These are phyloP conservation scores for Lepidotrigona ventralis DNA, from an alignment of 1,140 invertebrate genomes.

Conservation along the genomic window DNA sequence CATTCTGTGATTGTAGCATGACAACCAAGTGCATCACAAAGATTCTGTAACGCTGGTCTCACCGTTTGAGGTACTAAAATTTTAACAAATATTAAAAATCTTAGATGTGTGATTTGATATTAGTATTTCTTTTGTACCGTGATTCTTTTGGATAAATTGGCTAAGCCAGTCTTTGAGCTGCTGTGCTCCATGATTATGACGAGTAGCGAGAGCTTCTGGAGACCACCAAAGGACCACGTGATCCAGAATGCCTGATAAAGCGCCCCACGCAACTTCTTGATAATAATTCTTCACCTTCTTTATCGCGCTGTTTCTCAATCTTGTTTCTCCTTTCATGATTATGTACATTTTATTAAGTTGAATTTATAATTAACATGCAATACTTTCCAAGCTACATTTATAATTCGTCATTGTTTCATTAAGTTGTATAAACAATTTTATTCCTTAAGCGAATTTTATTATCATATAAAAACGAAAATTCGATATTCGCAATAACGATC, in stretches of 20 bases:
- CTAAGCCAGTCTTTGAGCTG: constrained; percentile 85
- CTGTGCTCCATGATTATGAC: constrained; percentile 77
- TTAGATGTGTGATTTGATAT: not conserved
- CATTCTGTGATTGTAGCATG: constrained; percentile 87
- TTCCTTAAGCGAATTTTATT: not conserved
- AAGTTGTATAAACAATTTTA: not conserved
- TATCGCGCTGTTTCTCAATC: constrained; percentile 78
- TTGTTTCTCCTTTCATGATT: constrained; percentile 69
- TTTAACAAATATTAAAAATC: not conserved
- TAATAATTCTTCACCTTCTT: constrained; percentile 81
- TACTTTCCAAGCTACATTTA: not conserved
- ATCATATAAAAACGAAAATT: not conserved
- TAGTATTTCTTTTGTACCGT: constrained; percentile 46
- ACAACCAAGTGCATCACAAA: constrained; percentile 87
- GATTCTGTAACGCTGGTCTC: constrained; percentile 84
- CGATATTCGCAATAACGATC: not conserved
- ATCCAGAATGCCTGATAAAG: constrained; percentile 87
- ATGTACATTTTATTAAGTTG: not conserved
- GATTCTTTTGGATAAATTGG: constrained; percentile 70
- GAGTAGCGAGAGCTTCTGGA: constrained; percentile 83
- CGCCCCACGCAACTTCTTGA: constrained; percentile 85
- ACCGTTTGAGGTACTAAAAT: constrained; percentile 83
- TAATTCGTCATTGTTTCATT: not conserved
- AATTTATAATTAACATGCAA: not conserved
- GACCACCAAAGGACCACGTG: constrained; percentile 91